Conservation (phyloP, 2,113 vertebrate species). For the Fregata magnificens region DNA sequence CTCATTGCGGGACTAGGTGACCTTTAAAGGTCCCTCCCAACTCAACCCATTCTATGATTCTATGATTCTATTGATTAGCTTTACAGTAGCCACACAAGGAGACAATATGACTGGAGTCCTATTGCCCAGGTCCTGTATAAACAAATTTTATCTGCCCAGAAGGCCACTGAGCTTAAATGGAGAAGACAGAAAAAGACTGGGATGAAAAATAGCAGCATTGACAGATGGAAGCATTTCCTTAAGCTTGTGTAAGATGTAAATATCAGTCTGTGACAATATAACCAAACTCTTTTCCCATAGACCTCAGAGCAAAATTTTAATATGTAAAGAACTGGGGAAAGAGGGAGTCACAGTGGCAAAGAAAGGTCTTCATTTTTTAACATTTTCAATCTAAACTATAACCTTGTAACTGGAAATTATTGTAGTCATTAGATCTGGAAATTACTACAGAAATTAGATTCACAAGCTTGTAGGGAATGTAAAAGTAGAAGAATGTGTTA, state of each 20-base stretch:
- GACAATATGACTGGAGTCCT: background rate
- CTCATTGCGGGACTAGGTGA: background rate
- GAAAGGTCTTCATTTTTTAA: background rate
- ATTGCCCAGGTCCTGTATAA: background rate
- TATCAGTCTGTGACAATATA: background rate
- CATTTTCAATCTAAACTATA: background rate
- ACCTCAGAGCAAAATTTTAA: background rate
- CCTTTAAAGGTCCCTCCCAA: background rate
- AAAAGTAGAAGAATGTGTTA: background rate
- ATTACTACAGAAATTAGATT: background rate
- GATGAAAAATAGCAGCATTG: background rate
- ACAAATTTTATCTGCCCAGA: background rate
- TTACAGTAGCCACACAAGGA: background rate
- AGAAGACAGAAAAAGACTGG: background rate
- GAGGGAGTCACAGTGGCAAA: background rate
- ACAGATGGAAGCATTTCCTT: background rate
- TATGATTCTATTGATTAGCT: background rate
- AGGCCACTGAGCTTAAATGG: background rate
- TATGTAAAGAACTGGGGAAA: background rate
- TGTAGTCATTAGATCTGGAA: background rate
- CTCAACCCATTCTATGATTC: background rate
- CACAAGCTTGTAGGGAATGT: background rate
- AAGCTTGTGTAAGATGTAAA: background rate
- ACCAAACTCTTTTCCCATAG: background rate
- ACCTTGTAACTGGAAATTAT: background rate